These are phyloP conservation scores for Hippolais icterina DNA, from an alignment of 2,113 vertebrate genomes.

Conservation along the genomic window DNA sequence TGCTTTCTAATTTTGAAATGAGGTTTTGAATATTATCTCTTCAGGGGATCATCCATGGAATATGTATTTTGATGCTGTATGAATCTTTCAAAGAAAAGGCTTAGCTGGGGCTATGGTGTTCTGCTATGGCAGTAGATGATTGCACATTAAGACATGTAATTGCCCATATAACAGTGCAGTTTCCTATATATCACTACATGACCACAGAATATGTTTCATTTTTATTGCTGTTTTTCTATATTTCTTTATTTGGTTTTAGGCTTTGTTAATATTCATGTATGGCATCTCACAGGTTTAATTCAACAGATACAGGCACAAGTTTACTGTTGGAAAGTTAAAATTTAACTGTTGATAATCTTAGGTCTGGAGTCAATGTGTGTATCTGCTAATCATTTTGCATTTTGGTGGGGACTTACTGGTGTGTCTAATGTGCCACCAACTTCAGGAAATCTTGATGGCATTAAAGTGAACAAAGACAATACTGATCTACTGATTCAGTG, in stretches of 20 bases:
- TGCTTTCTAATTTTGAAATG: background rate
- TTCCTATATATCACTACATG: background rate
- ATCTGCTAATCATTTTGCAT: background rate
- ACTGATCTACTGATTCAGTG: background rate
- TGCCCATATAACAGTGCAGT: background rate
- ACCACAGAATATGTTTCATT: background rate
- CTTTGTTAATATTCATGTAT: background rate
- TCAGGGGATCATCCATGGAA: background rate
- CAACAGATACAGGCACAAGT: background rate
- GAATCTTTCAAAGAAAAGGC: background rate
- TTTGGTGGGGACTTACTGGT: background rate
- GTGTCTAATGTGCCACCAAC: background rate
- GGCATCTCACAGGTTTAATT: background rate
- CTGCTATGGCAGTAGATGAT: background rate
- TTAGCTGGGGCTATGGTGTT: background rate
- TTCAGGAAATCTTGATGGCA: background rate
- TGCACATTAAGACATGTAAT: background rate
- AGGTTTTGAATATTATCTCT: background rate
- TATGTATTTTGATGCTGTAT: background rate
- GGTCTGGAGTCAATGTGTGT: background rate
- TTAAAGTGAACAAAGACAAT: background rate
- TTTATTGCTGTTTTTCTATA: background rate
- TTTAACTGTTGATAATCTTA: background rate
- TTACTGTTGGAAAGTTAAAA: background rate
- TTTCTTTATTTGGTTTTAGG: background rate